These are phyloP conservation scores for Saxidomus purpurata DNA, from an alignment of 1,140 invertebrate genomes.

Conservation along the genomic window DNA sequence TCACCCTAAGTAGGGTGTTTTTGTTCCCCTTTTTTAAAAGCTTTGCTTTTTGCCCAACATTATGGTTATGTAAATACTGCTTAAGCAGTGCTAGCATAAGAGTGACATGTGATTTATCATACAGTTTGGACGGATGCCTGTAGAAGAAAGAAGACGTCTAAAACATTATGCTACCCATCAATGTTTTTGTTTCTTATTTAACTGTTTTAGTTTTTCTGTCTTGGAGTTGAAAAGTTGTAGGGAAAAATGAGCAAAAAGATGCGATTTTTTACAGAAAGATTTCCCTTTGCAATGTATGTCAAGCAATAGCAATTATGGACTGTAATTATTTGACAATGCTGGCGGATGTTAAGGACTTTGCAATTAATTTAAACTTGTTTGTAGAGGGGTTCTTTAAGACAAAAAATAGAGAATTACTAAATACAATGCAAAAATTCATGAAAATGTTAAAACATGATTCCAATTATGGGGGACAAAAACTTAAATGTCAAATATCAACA, in stretches of 20 bases:
- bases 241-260: slow-evolving; percentile 12
- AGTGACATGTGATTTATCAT: not conserved
- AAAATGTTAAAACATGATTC: slow-evolving; percentile 45
- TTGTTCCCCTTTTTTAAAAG: no score
- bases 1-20: no score
- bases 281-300: not conserved
- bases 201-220: not conserved
- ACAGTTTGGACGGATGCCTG: not conserved
- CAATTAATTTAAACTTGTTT: slow-evolving; percentile 49
- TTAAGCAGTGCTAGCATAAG: not conserved
- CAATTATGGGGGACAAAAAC: slow-evolving; percentile 40
- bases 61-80: no score
- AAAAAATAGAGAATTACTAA: slow-evolving; percentile 25
- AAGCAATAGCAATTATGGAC: not conserved
- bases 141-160: slow-evolving; percentile 11
- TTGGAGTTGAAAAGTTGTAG: not conserved
- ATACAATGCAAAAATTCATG: slow-evolving; percentile 31
- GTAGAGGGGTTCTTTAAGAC: not conserved
- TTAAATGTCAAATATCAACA: slow-evolving; percentile 38
- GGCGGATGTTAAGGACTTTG: slow-evolving; percentile 42
- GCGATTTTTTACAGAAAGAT: not conserved
- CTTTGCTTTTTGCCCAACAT: no score
- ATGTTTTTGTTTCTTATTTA: not conserved
- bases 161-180: slow-evolving; percentile 14
- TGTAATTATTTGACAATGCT: slow-evolving; percentile 36